phyloP scores from a whole-genome alignment of 2,888 invertebrate species.

The Xestia xanthographa region DNA sequence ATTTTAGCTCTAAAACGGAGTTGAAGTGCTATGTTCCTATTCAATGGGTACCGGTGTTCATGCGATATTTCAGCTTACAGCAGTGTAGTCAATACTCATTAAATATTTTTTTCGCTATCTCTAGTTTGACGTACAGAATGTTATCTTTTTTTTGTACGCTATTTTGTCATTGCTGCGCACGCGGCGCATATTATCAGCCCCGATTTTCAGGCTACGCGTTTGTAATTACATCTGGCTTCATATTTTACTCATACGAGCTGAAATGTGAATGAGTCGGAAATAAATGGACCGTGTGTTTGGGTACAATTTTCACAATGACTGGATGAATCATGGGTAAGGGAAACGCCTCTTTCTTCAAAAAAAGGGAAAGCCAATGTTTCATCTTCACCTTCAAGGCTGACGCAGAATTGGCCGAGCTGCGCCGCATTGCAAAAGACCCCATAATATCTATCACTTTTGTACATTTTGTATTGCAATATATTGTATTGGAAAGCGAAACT shows the following conservation, averaged over 20 bases:
- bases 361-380: neutral
- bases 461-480: neutral
- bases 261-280: neutral
- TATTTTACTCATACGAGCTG: neutral
- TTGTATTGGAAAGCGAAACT: neutral
- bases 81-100: neutral
- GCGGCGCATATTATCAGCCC: neutral
- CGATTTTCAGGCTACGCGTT: neutral
- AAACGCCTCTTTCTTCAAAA: neutral
- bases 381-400: neutral
- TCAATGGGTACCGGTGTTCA: neutral
- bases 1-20: neutral
- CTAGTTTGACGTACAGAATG: neutral
- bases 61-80: neutral
- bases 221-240: neutral
- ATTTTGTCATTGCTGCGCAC: neutral
- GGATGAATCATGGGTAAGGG: neutral
- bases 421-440: neutral
- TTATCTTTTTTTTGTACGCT: neutral
- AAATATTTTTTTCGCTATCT: neutral
- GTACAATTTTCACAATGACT: neutral
- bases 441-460: neutral
- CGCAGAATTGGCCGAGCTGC: neutral
- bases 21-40: no score
- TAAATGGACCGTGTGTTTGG: neutral